Evolutionary conservation across 2,113 vertebrate genomes (phyloP), one percentile per base, ranked within the genome.

Genomic region (Esox niger): DNA sequence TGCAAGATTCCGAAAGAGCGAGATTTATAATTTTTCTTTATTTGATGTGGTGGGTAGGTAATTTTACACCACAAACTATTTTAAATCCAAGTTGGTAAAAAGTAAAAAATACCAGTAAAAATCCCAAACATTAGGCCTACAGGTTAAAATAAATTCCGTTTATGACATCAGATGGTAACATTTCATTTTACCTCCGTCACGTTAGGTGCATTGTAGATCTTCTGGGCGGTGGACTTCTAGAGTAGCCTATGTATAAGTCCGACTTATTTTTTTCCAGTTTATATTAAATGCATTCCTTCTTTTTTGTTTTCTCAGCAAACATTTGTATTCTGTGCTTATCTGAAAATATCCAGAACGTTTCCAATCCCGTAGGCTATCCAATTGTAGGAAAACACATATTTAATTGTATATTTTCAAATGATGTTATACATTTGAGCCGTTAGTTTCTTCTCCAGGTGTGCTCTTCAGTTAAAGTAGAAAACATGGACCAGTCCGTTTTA

Each of bases 71-170:
- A 27, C 57, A 10, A 27, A 11, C 23, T 56, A 4, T 15, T 56
- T 5, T 27, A 56, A 5, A 17, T 30, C 20, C 55, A 79, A 79
- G 62, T 83, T 86, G 8, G 10, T 56, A 56, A 57, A 27, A 56
- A 57, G 5, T 2, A 15, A 17, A 15, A 15, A 57, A 17, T 27
- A 15, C 3, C 55, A 25, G 10, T 27, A 10, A 27, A 57, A 26
- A 56, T 64, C 62, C 47, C 46, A 60, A 62, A 70, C 23, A 75
- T 71, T 61, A 74, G 64, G n/a, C n/a, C 73, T 68, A 52, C 61
- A n/a, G 66, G 70, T 74, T 33, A n/a, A n/a, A n/a, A n/a, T 64
- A 10, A 21, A 38, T 62, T 84, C 73, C 66, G 79, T 69, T 82
- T 79, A 35, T 8, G 49, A 54, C 2, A 54, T 21, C 49, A 54